phyloP scores from a whole-genome alignment of 1,140 invertebrate genomes.

The Drosophila subpulchrella region DNA sequence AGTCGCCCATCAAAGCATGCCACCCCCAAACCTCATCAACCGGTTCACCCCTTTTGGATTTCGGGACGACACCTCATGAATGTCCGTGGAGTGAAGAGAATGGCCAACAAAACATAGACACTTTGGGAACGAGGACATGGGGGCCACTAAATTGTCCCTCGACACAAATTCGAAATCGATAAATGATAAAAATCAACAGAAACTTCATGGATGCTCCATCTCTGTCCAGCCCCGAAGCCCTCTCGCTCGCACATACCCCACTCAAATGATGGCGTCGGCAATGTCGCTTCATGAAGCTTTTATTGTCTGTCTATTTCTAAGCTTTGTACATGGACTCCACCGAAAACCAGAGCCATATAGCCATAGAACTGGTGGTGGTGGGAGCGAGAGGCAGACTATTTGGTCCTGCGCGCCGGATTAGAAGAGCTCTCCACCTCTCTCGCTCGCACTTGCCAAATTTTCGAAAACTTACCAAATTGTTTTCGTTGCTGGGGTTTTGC shows the following conservation, averaged over 20 bases:
- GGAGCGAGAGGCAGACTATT: slow-evolving; percentile 30
- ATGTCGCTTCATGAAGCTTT: slow-evolving; percentile 81
- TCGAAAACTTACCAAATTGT: slow-evolving; percentile 83
- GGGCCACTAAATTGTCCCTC: slow-evolving; percentile 80
- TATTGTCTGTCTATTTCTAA: slow-evolving; percentile 83
- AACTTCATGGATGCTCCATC: slow-evolving; percentile 68
- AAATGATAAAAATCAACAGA: slow-evolving; percentile 84
- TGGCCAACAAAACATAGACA: slow-evolving; percentile 37
- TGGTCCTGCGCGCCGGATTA: slow-evolving; percentile 58
- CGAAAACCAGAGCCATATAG: slow-evolving; percentile 17
- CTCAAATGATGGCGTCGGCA: slow-evolving; percentile 65
- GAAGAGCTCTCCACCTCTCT: slow-evolving; percentile 8
- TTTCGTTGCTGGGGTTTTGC: slow-evolving; percentile 78
- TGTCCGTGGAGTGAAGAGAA: slow-evolving; percentile 39
- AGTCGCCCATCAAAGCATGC: slow-evolving; percentile 53
- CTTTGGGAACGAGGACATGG: slow-evolving; percentile 12
- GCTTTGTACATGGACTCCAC: slow-evolving; percentile 77
- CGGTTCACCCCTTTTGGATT: slow-evolving; percentile 19
- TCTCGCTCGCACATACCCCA: slow-evolving; percentile 37
- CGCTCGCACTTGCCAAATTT: slow-evolving; percentile 61
- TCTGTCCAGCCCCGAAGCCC: slow-evolving; percentile 14
- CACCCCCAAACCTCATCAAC: slow-evolving; percentile 13
- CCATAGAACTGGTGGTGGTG: slow-evolving; percentile 1
- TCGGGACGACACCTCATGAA: slow-evolving; percentile 77
- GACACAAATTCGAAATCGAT: slow-evolving; percentile 84